A percentile compares a stretch with the other conserved stretches of the same genome.
Evolutionary conservation across 1,140 invertebrate species (phyloP).

Genomic region (Drosophila nasuta): DNA sequence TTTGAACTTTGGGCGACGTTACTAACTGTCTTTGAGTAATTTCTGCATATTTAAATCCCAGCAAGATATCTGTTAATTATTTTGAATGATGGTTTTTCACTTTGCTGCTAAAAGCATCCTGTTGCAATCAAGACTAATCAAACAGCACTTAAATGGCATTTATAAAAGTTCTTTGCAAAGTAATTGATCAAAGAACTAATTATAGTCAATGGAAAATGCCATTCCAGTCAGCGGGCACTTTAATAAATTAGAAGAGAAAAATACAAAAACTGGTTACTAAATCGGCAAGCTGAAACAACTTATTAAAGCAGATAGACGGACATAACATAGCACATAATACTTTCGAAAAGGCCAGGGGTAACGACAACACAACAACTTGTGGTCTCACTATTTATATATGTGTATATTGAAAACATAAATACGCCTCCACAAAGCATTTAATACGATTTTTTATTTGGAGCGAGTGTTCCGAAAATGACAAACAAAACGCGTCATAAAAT

Average conservation of each 20-base stretch:
- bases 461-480: constrained; percentile 31
- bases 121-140: constrained; percentile 59
- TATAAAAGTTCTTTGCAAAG: constrained; percentile 45
- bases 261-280: constrained; percentile 63
- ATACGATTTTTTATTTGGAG: constrained; percentile 17
- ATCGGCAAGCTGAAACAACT: constrained; percentile 38
- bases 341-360: constrained; percentile 72
- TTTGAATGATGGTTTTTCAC: constrained; percentile 41
- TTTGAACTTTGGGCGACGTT: background rate
- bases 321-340: constrained; percentile 44
- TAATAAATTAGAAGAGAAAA: constrained; percentile 48
- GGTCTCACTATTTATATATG: constrained; percentile 46
- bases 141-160: constrained; percentile 57
- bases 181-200: constrained; percentile 65
- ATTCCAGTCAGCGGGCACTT: constrained; percentile 52
- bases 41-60: constrained; percentile 6
- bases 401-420: constrained; percentile 16
- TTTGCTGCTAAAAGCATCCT: constrained; percentile 60
- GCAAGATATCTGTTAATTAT: constrained; percentile 57
- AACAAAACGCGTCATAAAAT: constrained; percentile 37
- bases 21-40: background rate
- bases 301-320: constrained; percentile 54
- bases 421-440: constrained; percentile 61
- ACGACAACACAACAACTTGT: constrained; percentile 46
- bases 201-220: constrained; percentile 50